A percentile compares a stretch with the other conserved stretches of the same genome.
Evolutionary conservation across 2,797 vertebrate genomes (phyloP).

Genomic region (Tapera naevia): DNA sequence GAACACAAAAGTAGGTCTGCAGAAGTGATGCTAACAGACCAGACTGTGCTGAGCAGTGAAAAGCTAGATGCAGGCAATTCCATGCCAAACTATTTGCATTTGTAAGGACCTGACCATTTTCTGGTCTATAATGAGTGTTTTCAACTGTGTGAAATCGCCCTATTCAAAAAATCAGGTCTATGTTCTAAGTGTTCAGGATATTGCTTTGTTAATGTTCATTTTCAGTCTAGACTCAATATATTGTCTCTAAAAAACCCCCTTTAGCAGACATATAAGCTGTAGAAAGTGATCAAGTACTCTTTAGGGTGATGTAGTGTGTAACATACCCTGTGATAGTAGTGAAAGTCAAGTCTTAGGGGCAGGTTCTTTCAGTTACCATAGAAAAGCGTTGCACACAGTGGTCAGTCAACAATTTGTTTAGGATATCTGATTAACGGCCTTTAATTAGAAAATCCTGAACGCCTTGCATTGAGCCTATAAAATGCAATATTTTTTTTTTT

Average conservation of each 20-base stretch:
- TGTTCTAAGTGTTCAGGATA: neutral
- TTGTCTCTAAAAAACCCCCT: neutral
- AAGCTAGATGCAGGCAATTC: neutral
- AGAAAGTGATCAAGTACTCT: neutral
- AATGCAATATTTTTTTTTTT: neutral
- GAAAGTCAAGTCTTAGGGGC: neutral
- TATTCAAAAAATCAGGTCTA: neutral
- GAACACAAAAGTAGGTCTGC: neutral
- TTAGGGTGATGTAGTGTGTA: neutral
- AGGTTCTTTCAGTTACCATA: neutral
- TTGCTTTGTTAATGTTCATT: neutral
- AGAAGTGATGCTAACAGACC: neutral
- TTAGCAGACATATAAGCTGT: neutral
- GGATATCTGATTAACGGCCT: neutral
- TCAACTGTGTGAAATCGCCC: neutral
- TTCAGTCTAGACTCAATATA: neutral
- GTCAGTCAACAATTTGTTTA: neutral
- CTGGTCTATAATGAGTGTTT: neutral
- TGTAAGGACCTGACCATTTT: neutral
- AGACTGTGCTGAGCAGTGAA: neutral
- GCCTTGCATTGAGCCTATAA: neutral
- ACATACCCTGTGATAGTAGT: neutral
- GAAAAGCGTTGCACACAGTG: fast-evolving
- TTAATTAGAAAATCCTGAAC: neutral
- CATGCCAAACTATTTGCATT: neutral